Evolutionary conservation across 2,888 invertebrate species (phyloP).

Genomic region (Acanthosepion esculentum): DNA sequence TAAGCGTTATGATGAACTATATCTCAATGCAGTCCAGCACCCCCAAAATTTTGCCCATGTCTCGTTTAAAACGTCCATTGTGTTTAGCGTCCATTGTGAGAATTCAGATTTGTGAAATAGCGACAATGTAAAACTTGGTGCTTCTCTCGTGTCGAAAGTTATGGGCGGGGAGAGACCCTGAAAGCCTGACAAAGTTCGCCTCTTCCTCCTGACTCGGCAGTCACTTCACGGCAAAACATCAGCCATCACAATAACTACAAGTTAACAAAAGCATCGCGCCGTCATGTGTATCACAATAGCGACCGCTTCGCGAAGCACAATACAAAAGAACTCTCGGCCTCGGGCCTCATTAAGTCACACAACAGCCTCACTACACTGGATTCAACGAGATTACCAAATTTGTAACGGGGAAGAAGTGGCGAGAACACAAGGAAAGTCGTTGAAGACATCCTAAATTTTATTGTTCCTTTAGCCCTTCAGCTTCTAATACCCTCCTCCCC

Average conservation of each 20-base stretch:
- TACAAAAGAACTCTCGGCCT: too few relatives aligned
- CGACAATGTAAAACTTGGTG: neutral
- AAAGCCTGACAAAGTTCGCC: neutral
- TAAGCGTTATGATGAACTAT: too few relatives aligned
- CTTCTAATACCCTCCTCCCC: too few relatives aligned
- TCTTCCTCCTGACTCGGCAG: neutral
- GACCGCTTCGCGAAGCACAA: neutral
- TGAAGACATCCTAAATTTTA: conserved; percentile 7
- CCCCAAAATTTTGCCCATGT: too few relatives aligned
- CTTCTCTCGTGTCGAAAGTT: neutral
- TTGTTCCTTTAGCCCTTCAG: too few relatives aligned
- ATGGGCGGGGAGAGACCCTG: neutral
- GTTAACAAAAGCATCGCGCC: neutral
- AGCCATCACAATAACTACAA: neutral
- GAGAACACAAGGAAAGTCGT: neutral
- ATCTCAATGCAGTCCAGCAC: too few relatives aligned
- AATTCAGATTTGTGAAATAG: neutral
- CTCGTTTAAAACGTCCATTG: neutral
- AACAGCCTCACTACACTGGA: neutral
- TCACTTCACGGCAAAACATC: neutral
- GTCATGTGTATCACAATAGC: neutral
- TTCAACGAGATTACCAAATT: neutral
- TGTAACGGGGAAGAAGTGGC: neutral
- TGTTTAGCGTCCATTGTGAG: neutral
- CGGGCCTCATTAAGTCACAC: neutral